Percentiles rank a stretch among this genome's conserved stretches.
These are phyloP conservation scores for Hylia prasina DNA, from an alignment of 2,113 vertebrate species.

Conservation along the genomic window DNA sequence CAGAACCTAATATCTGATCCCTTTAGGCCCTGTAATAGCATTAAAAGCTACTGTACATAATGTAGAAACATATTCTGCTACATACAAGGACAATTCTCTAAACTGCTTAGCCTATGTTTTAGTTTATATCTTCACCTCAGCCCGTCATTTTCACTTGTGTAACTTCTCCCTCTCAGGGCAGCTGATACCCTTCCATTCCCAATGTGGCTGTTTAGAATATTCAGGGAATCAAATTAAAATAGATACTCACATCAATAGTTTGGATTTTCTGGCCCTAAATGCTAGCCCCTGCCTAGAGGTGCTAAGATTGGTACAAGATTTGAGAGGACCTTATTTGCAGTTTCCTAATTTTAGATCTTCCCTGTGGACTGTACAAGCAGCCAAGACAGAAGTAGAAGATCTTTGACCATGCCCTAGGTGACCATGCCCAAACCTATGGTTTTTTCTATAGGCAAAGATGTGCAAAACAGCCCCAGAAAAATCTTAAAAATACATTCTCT, in stretches of 20 bases:
- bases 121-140: not conserved
- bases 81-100: not conserved
- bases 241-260: conserved; percentile 30
- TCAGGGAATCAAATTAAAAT: conserved; percentile 38
- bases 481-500: not conserved
- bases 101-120: not conserved
- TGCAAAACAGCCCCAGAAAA: not conserved
- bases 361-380: not conserved
- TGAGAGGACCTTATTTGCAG: conserved; percentile 5
- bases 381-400: not conserved
- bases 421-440: not conserved
- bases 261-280: conserved; percentile 23
- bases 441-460: not conserved
- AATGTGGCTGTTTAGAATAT: not conserved
- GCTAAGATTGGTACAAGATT: conserved; percentile 10
- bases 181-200: not conserved
- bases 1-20: not conserved
- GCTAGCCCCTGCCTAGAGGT: not conserved
- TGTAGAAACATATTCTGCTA: not conserved
- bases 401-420: not conserved
- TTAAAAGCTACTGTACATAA: not conserved
- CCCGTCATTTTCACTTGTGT: not conserved
- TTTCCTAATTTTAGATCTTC: conserved; percentile 33
- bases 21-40: not conserved
- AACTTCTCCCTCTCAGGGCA: not conserved